A percentile compares a stretch with the other conserved stretches of the same genome.
Evolutionary conservation across 2,797 vertebrate genomes (phyloP).

Genomic region (Cynopterus sphinx): DNA sequence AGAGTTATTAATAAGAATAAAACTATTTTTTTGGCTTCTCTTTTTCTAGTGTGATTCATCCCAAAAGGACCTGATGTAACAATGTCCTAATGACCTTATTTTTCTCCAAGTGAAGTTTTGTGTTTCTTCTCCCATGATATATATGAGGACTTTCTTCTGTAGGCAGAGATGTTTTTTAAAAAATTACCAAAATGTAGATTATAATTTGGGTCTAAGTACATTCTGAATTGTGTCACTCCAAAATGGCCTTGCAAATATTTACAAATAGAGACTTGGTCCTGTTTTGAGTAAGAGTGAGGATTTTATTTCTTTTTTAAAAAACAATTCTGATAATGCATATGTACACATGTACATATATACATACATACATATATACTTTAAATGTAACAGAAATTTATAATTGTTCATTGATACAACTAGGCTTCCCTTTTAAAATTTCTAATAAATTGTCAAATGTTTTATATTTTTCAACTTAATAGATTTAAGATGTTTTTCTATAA

Average conservation of each 20-base stretch:
- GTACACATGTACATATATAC: not conserved
- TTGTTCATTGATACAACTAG: not conserved
- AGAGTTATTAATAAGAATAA: not conserved
- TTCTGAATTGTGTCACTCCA: not conserved
- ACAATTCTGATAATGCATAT: not conserved
- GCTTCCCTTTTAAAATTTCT: not conserved
- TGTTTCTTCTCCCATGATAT: not conserved
- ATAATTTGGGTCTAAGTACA: not conserved
- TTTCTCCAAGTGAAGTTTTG: not conserved
- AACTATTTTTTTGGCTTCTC: not conserved
- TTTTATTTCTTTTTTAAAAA: not conserved
- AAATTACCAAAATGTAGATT: not conserved
- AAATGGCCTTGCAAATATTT: not conserved
- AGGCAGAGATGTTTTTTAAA: not conserved
- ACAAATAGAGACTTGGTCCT: not conserved
- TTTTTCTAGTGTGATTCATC: not conserved
- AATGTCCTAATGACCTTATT: not conserved
- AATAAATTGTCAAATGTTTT: not conserved
- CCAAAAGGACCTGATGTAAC: not conserved
- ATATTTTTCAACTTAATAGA: not conserved
- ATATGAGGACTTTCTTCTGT: not conserved
- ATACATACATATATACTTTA: not conserved
- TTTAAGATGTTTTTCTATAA: not conserved
- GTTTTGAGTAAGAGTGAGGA: not conserved
- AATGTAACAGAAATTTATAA: not conserved